A percentile compares a stretch with the other conserved stretches of the same genome.
Evolutionary conservation across 2,888 invertebrate species (phyloP).

Genomic region (Anorthoa munda): DNA sequence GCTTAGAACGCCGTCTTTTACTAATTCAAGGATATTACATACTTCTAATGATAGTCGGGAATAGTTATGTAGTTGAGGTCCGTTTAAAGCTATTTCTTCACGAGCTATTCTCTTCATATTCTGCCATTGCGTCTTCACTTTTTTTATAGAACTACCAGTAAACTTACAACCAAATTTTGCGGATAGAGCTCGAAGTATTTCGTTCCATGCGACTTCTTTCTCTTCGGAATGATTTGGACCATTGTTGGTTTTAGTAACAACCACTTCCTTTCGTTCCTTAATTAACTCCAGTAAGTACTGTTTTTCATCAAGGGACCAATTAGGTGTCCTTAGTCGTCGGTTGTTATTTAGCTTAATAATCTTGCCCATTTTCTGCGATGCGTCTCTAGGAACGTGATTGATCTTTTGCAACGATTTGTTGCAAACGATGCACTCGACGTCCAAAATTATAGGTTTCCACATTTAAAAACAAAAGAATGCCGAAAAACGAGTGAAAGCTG

Average conservation of each 20-base stretch:
- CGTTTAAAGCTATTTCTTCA: slow-evolving; percentile 82
- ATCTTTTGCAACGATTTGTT: slow-evolving; percentile 90
- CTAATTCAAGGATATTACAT: slow-evolving; percentile 82
- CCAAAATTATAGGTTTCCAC: slow-evolving; percentile 88
- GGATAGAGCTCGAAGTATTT: slow-evolving; percentile 81
- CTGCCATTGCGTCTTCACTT: slow-evolving; percentile 89
- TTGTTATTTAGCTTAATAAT: slow-evolving; percentile 80
- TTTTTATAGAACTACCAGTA: slow-evolving; percentile 83
- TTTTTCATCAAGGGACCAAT: slow-evolving; percentile 88
- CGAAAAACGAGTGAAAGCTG: slow-evolving; percentile 68
- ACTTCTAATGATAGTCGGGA: slow-evolving; percentile 84
- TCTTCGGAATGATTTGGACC: slow-evolving; percentile 87
- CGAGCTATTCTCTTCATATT: slow-evolving; percentile 89
- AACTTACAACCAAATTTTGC: slow-evolving; percentile 85
- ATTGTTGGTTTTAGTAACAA: slow-evolving; percentile 85
- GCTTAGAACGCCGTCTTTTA: slow-evolving; percentile 80
- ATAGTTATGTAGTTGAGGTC: slow-evolving; percentile 77
- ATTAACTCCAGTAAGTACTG: slow-evolving; percentile 87
- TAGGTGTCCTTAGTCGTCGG: slow-evolving; percentile 85
- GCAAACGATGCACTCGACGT: slow-evolving; percentile 90
- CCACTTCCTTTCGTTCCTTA: slow-evolving; percentile 83
- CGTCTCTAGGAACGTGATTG: slow-evolving; percentile 79
- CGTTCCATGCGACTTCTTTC: slow-evolving; percentile 87
- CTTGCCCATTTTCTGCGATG: slow-evolving; percentile 83
- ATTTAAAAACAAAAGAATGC: slow-evolving; percentile 87